A percentile compares a stretch with the other conserved stretches of the same genome.
phyloP scores from a whole-genome alignment of 2,888 invertebrate genomes.

The Minunthozetes semirufus region DNA sequence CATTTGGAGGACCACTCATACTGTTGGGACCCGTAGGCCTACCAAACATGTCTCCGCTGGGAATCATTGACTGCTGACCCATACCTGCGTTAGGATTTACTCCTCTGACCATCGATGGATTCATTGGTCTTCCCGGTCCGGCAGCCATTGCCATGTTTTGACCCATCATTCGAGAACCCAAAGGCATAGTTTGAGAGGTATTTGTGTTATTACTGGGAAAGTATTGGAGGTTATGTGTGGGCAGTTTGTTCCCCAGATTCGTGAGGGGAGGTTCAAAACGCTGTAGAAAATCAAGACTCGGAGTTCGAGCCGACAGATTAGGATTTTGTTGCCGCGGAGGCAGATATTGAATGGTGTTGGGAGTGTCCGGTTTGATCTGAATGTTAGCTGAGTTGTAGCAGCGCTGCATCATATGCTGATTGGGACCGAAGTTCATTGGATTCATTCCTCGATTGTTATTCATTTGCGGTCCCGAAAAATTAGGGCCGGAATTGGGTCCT shows the following conservation, averaged over 20 bases:
- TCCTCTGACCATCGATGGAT: constrained; percentile 30
- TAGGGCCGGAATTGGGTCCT: not conserved
- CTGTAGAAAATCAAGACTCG: constrained; percentile 80
- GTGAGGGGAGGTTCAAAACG: constrained; percentile 77
- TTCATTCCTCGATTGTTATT: not conserved
- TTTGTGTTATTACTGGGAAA: constrained; percentile 57
- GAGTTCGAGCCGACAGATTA: constrained; percentile 57
- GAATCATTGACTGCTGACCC: constrained; percentile 22
- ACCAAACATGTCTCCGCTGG: constrained; percentile 26
- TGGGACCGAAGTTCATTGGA: constrained; percentile 35
- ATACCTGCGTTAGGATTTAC: constrained; percentile 34
- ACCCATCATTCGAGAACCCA: constrained; percentile 39
- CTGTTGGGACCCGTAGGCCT: constrained; percentile 25
- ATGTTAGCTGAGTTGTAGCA: constrained; percentile 65
- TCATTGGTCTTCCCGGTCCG: constrained; percentile 38
- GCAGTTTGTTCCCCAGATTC: constrained; percentile 63
- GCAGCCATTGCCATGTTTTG: constrained; percentile 39
- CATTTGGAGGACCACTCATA: constrained; percentile 48
- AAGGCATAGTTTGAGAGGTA: constrained; percentile 37
- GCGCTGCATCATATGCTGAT: constrained; percentile 41
- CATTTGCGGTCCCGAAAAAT: constrained; percentile 13
- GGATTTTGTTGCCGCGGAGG: constrained; percentile 79
- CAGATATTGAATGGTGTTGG: constrained; percentile 95
- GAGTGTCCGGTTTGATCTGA: constrained; percentile 90
- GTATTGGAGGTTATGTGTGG: constrained; percentile 64